phyloP scores from a whole-genome alignment of 2,797 vertebrate genomes.

The Rhinichthys osculus region DNA sequence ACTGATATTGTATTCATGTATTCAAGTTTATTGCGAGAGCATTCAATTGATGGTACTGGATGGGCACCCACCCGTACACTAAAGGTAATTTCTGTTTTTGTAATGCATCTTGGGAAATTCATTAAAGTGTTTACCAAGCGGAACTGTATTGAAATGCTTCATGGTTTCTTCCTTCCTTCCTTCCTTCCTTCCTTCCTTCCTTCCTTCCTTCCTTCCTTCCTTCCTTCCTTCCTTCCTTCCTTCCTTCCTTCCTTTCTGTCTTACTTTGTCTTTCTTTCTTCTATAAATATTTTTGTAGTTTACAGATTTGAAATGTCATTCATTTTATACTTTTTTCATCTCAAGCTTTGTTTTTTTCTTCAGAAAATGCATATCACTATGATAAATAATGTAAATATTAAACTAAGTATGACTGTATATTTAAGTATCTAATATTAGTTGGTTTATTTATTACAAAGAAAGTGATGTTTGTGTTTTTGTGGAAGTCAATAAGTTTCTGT shows the following conservation, averaged over 20 bases:
- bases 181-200: neutral
- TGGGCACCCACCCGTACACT: constrained; percentile 98
- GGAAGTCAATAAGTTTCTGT: neutral
- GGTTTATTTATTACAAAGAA: neutral
- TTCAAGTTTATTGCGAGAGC: constrained; percentile 90
- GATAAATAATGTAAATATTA: neutral
- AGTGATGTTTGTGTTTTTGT: neutral
- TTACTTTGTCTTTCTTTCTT: no score
- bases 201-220: neutral
- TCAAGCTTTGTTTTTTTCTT: neutral
- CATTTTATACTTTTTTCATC: neutral
- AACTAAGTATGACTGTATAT: neutral
- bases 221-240: no score
- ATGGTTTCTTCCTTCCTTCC: neutral
- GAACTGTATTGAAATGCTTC: neutral
- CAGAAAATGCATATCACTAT: neutral
- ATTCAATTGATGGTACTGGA: constrained; percentile 98
- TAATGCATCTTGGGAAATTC: neutral
- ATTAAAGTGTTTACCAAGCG: neutral
- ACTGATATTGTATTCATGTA: neutral
- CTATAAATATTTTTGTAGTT: no score
- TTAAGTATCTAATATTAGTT: neutral
- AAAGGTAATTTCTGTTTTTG: constrained; percentile 82
- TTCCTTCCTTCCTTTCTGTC: no score
- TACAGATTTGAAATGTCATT: neutral